Base-by-base conservation (phyloP, 2,888 invertebrate genomes). In the Cistogaster globosa region DNA sequence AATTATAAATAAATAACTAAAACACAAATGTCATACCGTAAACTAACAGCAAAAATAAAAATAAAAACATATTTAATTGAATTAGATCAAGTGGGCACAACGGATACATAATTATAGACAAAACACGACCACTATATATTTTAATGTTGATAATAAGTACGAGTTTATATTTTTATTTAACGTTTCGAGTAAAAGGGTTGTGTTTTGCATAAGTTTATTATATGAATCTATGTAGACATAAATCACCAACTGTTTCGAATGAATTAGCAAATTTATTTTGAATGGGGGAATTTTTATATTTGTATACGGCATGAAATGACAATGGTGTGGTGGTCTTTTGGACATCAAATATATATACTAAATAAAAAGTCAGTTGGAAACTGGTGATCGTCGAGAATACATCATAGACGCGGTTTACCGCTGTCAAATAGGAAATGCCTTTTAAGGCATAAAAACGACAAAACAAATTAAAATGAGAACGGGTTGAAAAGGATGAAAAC, bases 361-460 rank as follows among this genome's bases (percentile, higher is more conserved):
- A 76, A 84, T 62, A 77, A 74, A 68, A 83, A 63, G 88, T 88
- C 88, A 90, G 90, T 90, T 88, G 86, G 88, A 87, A 84, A 77
- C 88, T 87, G 87, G 88, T 87, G 88, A 88, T 88, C 89, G 88
- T 88, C 88, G 89, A 88, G 89, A 88, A 87, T 88, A 90, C 89
- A 88, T 90, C 90, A 89, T 86, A 78, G 87, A 88, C 88, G 89
- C 91, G 87, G 87, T 83, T 81, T 79, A 20, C 81, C 86, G 84
- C 84, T 63, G 82, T 75, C 84, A 76, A 78, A 60, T 60, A 75
- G 65, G 51, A 72, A 74, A 65, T 80, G 83, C 77, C 77, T 75
- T 45, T 45, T 60, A 65, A 69, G 74, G 77, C 71, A 53, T 1
- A 74, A 20, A 60, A 76, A 3, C 26, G 32, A 16, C 38, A 32